Evolutionary conservation across 2,113 vertebrate genomes (phyloP).

Genomic region (Eidolon helvum): DNA sequence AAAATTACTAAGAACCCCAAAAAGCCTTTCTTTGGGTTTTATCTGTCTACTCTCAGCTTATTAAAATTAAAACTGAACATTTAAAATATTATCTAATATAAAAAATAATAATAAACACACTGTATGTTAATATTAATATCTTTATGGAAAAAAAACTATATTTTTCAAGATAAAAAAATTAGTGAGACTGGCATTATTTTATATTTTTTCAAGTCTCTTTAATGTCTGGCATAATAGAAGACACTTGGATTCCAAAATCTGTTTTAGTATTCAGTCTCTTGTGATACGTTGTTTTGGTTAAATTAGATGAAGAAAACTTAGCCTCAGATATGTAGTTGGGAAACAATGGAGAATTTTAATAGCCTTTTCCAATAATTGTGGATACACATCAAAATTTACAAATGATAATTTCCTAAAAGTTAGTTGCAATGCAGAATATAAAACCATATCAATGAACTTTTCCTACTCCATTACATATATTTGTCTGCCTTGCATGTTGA

Average conservation of each 20-base stretch:
- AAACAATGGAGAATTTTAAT: background rate
- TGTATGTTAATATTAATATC: background rate
- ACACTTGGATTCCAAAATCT: background rate
- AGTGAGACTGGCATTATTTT: background rate
- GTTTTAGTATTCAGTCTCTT: background rate
- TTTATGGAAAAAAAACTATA: background rate
- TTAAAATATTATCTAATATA: background rate
- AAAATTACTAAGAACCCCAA: background rate
- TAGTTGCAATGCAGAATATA: constrained; percentile 15
- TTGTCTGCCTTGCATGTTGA: background rate
- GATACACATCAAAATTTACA: background rate
- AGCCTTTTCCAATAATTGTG: constrained; percentile 4
- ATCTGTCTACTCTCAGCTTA: background rate
- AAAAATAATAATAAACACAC: background rate
- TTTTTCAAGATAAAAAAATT: background rate
- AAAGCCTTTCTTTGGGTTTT: constrained; percentile 11
- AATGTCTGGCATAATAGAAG: background rate
- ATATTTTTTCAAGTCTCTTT: constrained; percentile 12
- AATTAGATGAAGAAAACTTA: constrained; percentile 24
- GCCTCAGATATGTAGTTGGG: background rate
- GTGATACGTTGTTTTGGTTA: background rate
- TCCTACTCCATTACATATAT: background rate
- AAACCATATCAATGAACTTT: constrained; percentile 2
- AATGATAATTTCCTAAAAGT: constrained; percentile 21
- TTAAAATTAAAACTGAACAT: constrained; percentile 10